Evolutionary conservation across 2,888 invertebrate species (phyloP), one percentile per base, ranked within the genome.

Genomic region (Lumbricus terrestris): DNA sequence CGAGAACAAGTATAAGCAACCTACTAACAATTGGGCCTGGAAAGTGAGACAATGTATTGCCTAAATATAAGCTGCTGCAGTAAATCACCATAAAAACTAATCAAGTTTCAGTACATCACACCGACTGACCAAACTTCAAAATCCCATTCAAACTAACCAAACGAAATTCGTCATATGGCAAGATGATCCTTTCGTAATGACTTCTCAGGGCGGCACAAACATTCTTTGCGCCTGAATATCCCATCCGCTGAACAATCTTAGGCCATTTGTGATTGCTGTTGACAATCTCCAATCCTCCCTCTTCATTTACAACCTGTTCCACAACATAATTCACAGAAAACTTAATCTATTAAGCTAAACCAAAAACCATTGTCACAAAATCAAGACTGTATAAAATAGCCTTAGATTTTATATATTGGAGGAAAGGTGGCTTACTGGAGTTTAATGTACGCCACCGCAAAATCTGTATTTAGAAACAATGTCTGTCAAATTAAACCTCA

Each of bases 201-300:
- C 96, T 97, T 95, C 97, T 97, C n/a, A 99, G 96, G 29, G 93
- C 93, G 47, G 92, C 94, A 54, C 93, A 94, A 90, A 98, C 97
- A 91, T 97, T 97, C 94, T 97, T 97, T 35, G 97, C 97, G 91
- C 97, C 96, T 0, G 97, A 97, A 95, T 97, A 97, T 89, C 97
- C 97, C 96, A 99, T 96, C 92, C 97, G 96, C 89, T 96, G 96
- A 0, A 98, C 97, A 37, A 99, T 97, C 95, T 97, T 97, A 34
- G 97, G 97, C 98, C 99, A 99, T 95, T 97, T 97, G 91, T 97
- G 96, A 93, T 98, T 98, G 93, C 96, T 96, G n/a, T 97, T 97
- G 54, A 97, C 97, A 90, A 96, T 96, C 93, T 98, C 97, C 95
- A 97, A 97, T 35, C 98, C 98, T 92, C 98, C 97, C 96, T 95